Base-by-base conservation (phyloP, 2,113 vertebrate genomes). In the Meriones unguiculatus region DNA sequence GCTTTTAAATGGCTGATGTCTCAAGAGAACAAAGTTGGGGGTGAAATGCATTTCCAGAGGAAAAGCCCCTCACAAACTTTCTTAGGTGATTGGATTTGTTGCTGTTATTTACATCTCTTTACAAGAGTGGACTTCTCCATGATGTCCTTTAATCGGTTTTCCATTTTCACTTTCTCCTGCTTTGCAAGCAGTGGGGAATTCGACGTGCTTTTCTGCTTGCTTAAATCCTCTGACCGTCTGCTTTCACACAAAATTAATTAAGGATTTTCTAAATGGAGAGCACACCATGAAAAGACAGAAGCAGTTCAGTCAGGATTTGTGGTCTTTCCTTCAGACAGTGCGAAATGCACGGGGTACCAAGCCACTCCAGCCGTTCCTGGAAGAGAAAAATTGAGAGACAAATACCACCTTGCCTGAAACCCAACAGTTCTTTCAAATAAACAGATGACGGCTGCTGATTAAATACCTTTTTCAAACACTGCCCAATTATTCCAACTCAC, bases 231-330 rank as follows among this genome's bases (percentile, higher is more conserved):
- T 96, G 92, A 93, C 95, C 64, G 86, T 93, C 95, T 95, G 95
- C 95, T 98, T 98, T 93, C 95, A 98, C 92, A 95, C 91, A 96
- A 97, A 98, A 98, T 97, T 97, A 97, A 98, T 98, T 97, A 96
- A 97, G 94, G 91, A 95, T 96, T 98, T 97, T 97, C 97, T 95
- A 98, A 97, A 95, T 70, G 90, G 95, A 93, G 96, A 94, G 73
- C 93, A 95, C 30, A 67, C 96, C 73, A 77, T 41, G 78, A 95
- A 95, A 46, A 97, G 88, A 96, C 96, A 97, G 80, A 91, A 95
- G 87, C 90, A 72, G 76, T 93, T 92, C 95, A 72, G 91, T 92
- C 95, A 72, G 91, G 91, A 93, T 89, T 94, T 95, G 91, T 8
- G 13, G 88, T 57, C 96, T 96, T 84, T 69, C 89, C 92, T 96